Base-by-base conservation (phyloP, 2,888 invertebrate genomes). In the Flexamia atlantica region DNA sequence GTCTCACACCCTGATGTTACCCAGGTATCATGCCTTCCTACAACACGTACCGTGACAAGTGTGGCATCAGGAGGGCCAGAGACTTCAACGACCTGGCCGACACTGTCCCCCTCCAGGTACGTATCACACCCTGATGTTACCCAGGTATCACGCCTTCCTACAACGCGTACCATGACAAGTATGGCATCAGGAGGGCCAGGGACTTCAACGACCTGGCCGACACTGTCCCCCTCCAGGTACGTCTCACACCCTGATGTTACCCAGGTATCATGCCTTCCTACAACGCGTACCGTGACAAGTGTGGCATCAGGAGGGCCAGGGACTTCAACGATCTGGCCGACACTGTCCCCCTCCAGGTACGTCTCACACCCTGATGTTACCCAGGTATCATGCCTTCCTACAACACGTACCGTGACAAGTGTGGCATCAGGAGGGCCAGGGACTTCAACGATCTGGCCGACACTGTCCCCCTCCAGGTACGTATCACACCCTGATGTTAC, bases 11-110 rank as follows among this genome's bases (percentile, higher is more conserved):
- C n/a, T n/a, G n/a, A n/a, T n/a, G n/a, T n/a, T n/a, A n/a, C n/a
- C n/a, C n/a, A n/a, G n/a, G n/a, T n/a, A n/a, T n/a, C n/a, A n/a
- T 97, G 57, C 94, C 95, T 5, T 92, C 93, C 0, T 96, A 96
- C 89, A 92, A 92, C 72, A 91, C 93, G 81, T 97, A 93, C 89
- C 91, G 95, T 30, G 90, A 91, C 80, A 89, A 93, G 0, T 96
- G 95, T 88, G 94, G 93, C 0, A 89, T 94, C 10, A 88, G 91
- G 0, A 87, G 89, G 28, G 93, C 93, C 0, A 89, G 90, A 32
- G 90, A 88, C 76, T 96, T 96, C 90, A 90, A 92, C 4, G 93
- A 94, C 86, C 92, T 96, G 14, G 85, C 89, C 36, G 92, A 93
- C 84, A 91, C 92, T 87, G 95, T 96, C 87, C 91, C 93, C 0